Conservation (phyloP, 2,888 invertebrate species). For the Opisthograptis luteolata region DNA sequence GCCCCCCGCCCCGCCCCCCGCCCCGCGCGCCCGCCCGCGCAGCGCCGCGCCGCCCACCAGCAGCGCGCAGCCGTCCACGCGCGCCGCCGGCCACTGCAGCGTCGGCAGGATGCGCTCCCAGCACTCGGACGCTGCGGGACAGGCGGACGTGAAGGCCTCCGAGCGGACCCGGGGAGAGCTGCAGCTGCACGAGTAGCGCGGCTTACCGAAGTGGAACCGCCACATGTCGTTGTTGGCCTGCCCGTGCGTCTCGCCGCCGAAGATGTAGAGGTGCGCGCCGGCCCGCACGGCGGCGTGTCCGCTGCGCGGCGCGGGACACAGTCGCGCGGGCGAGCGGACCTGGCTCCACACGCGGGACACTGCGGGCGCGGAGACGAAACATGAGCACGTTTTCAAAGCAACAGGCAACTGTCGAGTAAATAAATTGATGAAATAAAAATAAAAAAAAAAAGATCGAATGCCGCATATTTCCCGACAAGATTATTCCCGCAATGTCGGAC, state of each 20-base stretch:
- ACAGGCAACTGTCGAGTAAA: no score
- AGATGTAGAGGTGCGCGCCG: slow-evolving; percentile 90
- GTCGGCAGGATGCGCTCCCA: slow-evolving; percentile 90
- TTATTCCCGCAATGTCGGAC: no score
- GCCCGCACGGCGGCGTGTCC: slow-evolving; percentile 92
- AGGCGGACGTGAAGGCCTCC: no score
- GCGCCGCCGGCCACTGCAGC: slow-evolving; percentile 86
- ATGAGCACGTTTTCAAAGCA: no score
- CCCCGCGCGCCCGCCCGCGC: slow-evolving; percentile 49
- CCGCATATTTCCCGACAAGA: no score
- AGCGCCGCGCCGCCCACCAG: slow-evolving; percentile 75
- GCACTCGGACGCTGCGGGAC: slow-evolving; percentile 85
- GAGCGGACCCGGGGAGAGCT: no score
- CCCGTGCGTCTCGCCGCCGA: slow-evolving; percentile 91
- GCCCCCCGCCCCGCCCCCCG: slow-evolving; percentile 48
- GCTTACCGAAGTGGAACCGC: slow-evolving; percentile 91
- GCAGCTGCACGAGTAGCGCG: not conserved
- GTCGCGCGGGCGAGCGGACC: slow-evolving; percentile 85
- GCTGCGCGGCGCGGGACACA: slow-evolving; percentile 88
- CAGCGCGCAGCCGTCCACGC: slow-evolving; percentile 88
- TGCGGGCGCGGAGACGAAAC: slow-evolving; percentile 41
- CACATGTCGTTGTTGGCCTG: slow-evolving; percentile 90
- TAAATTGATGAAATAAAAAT: no score
- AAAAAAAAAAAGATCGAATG: no score
- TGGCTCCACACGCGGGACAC: slow-evolving; percentile 87